A percentile compares a stretch with the other conserved stretches of the same genome.
Evolutionary conservation across 1,140 invertebrate genomes (phyloP).

Genomic region (Yoshiicerus persimilis): DNA sequence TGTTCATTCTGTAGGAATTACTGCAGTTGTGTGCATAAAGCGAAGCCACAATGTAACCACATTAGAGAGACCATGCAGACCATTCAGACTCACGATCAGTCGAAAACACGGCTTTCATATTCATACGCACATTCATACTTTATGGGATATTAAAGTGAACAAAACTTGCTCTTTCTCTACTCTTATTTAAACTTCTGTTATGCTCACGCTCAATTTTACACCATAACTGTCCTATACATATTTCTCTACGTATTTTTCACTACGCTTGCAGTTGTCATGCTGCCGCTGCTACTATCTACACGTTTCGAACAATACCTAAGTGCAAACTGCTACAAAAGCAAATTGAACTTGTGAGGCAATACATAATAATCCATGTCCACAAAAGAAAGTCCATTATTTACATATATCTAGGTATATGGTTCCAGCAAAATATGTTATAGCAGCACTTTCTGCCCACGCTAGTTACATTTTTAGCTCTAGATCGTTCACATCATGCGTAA

Average conservation of each 20-base stretch:
- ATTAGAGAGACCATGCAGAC: not conserved
- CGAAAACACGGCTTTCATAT: not conserved
- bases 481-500: too few relatives aligned
- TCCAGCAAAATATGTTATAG: not conserved
- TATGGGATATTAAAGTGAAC: not conserved
- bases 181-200: not conserved
- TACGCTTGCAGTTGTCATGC: not conserved
- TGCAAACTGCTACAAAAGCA: not conserved
- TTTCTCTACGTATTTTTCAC: not conserved
- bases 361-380: not conserved
- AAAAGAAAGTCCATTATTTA: not conserved
- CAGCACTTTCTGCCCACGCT: not conserved
- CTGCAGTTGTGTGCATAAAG: not conserved
- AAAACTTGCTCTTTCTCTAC: not conserved
- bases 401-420: not conserved
- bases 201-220: not conserved
- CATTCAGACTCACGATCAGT: not conserved
- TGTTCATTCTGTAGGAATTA: not conserved
- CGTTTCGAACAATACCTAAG: not conserved
- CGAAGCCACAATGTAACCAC: not conserved
- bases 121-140: conserved; percentile 6
- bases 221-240: not conserved
- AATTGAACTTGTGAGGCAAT: not conserved
- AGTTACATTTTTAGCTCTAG: not conserved
- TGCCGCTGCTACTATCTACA: not conserved